Evolutionary conservation across 2,797 vertebrate genomes (phyloP), one percentile per base, ranked within the genome.

Genomic region (Helicolenus hilgendorfi): DNA sequence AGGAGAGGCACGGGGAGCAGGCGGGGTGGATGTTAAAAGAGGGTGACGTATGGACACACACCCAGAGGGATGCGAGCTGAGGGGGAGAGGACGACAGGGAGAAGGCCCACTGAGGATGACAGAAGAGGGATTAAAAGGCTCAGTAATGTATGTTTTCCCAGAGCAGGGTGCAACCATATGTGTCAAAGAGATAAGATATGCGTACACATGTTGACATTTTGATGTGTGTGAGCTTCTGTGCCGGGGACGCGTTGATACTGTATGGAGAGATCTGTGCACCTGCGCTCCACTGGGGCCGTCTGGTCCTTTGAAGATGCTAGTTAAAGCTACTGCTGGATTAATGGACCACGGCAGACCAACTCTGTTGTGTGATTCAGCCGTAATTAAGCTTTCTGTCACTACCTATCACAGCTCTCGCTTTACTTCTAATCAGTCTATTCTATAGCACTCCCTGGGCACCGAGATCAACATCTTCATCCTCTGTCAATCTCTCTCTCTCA

Each of bases 331-430:
- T 77, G 33, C 33, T 58, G 38, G 33, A 91, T 90, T 91, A 91
- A 94, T 92, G 67, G 81, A 89, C 70, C 64, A 58, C 64, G 77
- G 75, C 68, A 86, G 70, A 89, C 49, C 91, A 89, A 91, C 89
- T 76, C 64, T 53, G 41, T 70, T 56, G 53, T 73, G 84, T 77
- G 83, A 89, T 93, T 86, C 70, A 77, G 56, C 41, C 33, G 18
- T 87, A 91, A 96, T 96, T 94, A 95, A 92, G 84, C 60, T 70
- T 76, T 84, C 84, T 87, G 91, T 94, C 94, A 93, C 85, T 38
- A 84, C 89, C 75, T 89, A 85, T 94, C 81, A 84, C 64, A 79
- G 78, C 75, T 65, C 64, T 41, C 20, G 2, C 55, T 79, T 88
- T 83, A 29, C 64, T 68, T 81, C 79, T 79, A 85, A 85, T 89